Evolutionary conservation across 2,113 vertebrate species (phyloP).

Genomic region (Indicator indicator): DNA sequence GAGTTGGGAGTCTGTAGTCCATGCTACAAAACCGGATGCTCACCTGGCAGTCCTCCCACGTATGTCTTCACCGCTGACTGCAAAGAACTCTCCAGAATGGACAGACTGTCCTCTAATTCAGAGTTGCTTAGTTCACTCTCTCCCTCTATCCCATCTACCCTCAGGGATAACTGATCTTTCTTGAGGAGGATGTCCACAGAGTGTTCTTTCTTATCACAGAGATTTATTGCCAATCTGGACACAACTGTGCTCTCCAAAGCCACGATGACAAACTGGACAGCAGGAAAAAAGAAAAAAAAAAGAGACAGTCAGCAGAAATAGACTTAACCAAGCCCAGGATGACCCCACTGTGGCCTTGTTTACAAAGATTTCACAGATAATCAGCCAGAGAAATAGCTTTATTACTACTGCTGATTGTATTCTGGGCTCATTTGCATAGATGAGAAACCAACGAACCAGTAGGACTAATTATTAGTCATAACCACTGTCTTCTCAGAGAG

Average conservation of each 20-base stretch:
- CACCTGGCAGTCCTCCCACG: conserved; percentile 92
- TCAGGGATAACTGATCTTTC: conserved; percentile 78
- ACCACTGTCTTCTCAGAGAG: background rate
- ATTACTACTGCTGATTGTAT: background rate
- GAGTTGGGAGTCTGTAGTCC: background rate
- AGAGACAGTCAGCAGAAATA: background rate
- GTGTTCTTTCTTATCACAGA: conserved; percentile 86
- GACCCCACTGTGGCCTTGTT: background rate
- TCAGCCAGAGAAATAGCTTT: background rate
- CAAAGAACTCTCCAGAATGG: conserved; percentile 61
- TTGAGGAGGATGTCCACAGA: conserved; percentile 79
- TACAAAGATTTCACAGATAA: background rate
- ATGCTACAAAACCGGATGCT: background rate
- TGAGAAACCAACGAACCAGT: background rate
- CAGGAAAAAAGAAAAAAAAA: background rate
- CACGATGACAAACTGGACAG: conserved; percentile 84
- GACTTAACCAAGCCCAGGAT: background rate
- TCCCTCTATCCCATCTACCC: conserved; percentile 80
- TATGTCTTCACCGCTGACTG: conserved; percentile 80
- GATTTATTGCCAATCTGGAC: conserved; percentile 81
- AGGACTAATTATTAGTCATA: background rate
- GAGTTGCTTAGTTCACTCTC: conserved; percentile 70
- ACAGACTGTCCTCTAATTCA: conserved; percentile 69
- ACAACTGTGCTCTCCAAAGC: conserved; percentile 80
- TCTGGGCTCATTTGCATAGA: background rate